Percentiles rank a stretch among this genome's conserved stretches.
Conservation (phyloP, 1,140 invertebrate genomes). For the Temnothorax longispinosus region DNA sequence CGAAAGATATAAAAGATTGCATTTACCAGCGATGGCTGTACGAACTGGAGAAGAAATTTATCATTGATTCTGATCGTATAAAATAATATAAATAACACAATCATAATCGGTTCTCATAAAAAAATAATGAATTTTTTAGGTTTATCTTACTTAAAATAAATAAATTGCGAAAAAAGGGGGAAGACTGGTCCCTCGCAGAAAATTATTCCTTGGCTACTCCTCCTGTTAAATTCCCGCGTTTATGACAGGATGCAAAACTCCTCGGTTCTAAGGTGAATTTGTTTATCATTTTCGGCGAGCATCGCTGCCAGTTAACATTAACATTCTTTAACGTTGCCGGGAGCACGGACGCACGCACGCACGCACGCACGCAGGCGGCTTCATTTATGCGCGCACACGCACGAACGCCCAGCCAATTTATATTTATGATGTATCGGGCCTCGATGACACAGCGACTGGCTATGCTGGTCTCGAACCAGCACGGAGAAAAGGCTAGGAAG, state of each 20-base stretch:
- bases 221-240: not conserved
- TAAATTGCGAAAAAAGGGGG: not conserved
- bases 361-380: slow-evolving; percentile 25
- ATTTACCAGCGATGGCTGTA: not conserved
- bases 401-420: slow-evolving; percentile 71
- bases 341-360: slow-evolving; percentile 12
- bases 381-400: slow-evolving; percentile 70
- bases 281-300: slow-evolving; percentile 48
- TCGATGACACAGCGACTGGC: slow-evolving; percentile 78
- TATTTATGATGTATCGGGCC: slow-evolving; percentile 77
- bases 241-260: slow-evolving; percentile 1
- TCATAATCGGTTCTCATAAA: not conserved
- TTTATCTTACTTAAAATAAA: not conserved
- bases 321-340: slow-evolving; percentile 40
- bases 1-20: not conserved
- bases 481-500: slow-evolving; percentile 55
- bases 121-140: not conserved
- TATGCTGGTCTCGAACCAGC: slow-evolving; percentile 67
- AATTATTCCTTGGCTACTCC: not conserved
- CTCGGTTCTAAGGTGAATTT: not conserved
- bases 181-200: not conserved
- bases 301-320: slow-evolving; percentile 36
- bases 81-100: not conserved
- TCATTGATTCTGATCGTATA: not conserved
- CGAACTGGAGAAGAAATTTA: not conserved